A percentile compares a stretch with the other conserved stretches of the same genome.
phyloP scores from a whole-genome alignment of 2,113 vertebrate species.

The Varanus komodoensis region DNA sequence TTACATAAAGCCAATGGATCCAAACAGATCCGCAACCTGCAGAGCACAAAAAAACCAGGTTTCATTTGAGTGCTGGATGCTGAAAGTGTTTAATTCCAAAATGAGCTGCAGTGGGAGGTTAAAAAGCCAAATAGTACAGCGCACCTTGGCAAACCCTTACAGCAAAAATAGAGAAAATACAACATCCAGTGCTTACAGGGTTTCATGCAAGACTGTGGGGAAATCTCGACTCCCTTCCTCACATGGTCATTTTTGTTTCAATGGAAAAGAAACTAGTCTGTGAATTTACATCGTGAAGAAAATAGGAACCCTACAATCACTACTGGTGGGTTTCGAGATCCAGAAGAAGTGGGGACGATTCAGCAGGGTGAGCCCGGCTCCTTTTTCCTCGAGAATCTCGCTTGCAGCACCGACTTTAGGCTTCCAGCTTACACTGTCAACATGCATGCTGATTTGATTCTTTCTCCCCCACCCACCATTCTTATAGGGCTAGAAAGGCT shows the following conservation, averaged over 20 bases:
- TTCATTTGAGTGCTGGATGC: conserved; percentile 63
- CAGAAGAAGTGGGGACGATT: not conserved
- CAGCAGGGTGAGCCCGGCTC: conserved; percentile 7
- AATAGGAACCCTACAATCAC: not conserved
- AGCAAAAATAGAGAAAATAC: no score
- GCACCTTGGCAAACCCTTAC: not conserved
- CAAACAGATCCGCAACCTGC: conserved; percentile 47
- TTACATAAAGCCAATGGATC: conserved; percentile 55
- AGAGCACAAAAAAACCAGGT: conserved; percentile 49
- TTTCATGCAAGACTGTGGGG: not conserved
- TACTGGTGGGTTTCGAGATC: not conserved
- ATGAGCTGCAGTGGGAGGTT: not conserved
- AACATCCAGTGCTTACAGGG: not conserved
- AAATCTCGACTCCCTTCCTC: not conserved
- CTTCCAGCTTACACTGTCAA: conserved; percentile 42
- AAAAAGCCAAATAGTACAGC: conserved; percentile 11
- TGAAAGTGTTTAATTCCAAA: conserved; percentile 27
- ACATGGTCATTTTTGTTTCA: not conserved
- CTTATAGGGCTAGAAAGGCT: conserved; percentile 12
- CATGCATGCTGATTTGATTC: conserved; percentile 30
- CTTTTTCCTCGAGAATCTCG: conserved; percentile 42
- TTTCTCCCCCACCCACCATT: not conserved
- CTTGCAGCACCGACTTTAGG: conserved; percentile 53
- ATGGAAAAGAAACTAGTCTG: not conserved
- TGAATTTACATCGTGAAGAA: not conserved